Base-by-base conservation (phyloP, 2,113 vertebrate genomes). In the Atrichornis clamosus region DNA sequence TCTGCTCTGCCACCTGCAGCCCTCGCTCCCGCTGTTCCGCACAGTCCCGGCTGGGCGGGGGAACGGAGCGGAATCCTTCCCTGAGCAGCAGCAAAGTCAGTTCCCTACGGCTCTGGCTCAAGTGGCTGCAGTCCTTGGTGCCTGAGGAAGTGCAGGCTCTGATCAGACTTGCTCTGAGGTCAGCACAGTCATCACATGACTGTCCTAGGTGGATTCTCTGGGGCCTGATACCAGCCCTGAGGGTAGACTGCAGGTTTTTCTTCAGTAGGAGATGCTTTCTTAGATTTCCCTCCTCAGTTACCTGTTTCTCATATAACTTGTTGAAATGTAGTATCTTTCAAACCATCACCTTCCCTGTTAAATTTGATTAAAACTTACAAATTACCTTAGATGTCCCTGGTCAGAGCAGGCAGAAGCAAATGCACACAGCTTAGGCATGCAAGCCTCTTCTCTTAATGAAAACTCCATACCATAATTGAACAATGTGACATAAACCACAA, bases 401-500 rank as follows among this genome's bases (percentile, higher is more conserved):
- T 59, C 47, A 76, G 85, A 80, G 42, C 7, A 90, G 49, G 50
- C 46, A 83, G 82, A 86, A 83, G 15, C 1, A 3, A 80, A 44
- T 27, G 56, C 9, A 15, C 32, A 7, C 39, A 52, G 53, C 33
- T 14, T 58, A 53, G 52, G 67, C 20, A 13, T 46, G 12, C n/a
- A 37, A 27, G 22, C 15, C 23, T 81, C 46, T 59, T 26, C 27
- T 81, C 35, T 11, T 64, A 22, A 11, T 1, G 7, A 85, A 88
- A 55, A 10, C 21, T 63, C 35, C 41, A 14, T 10, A 35, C 24
- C 3, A 0, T n/a, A 50, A 49, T 50, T 47, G 50, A 87, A 75
- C 0, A 0, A 21, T 14, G 30, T 33, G 28, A 41, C 17, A 10
- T 21, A 65, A 81, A 65, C 70, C 15, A 39, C 0, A 0, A 17